These are phyloP conservation scores for Hypotaenidia philippensis DNA, from an alignment of 2,797 vertebrate species.

Conservation along the genomic window DNA sequence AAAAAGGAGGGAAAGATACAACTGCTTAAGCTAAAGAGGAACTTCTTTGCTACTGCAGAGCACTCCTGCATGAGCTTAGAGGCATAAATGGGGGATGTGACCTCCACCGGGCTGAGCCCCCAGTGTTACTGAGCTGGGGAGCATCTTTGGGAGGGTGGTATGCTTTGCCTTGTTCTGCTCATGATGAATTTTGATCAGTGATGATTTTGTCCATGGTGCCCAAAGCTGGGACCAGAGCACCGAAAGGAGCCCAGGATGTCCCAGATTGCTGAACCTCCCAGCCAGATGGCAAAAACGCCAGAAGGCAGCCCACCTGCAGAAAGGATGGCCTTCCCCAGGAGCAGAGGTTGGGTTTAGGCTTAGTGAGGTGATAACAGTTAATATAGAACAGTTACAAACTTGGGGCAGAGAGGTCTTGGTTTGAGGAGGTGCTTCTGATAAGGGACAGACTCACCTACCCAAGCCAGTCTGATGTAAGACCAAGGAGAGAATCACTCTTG, in stretches of 20 bases:
- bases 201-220: background rate
- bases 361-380: background rate
- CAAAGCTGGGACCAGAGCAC: background rate
- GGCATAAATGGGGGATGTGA: rapidly evolving
- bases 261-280: background rate
- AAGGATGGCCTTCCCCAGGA: background rate
- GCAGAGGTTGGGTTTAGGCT: background rate
- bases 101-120: background rate
- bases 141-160: background rate
- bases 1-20: background rate
- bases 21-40: background rate
- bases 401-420: background rate
- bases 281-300: background rate
- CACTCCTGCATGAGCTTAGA: background rate
- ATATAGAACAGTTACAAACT: background rate
- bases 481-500: background rate
- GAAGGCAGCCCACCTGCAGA: background rate
- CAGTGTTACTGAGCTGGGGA: rapidly evolving
- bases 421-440: background rate
- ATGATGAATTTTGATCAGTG: too few species aligned
- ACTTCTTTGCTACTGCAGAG: background rate
- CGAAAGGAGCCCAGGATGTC: background rate
- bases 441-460: background rate
- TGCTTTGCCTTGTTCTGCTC: background rate
- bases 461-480: background rate